Percentiles rank a stretch among this genome's conserved stretches.
Evolutionary conservation across 37 sponge, comb jelly and placozoan genomes (phyloP).

Genomic region (Amphimedon queenslandica): DNA sequence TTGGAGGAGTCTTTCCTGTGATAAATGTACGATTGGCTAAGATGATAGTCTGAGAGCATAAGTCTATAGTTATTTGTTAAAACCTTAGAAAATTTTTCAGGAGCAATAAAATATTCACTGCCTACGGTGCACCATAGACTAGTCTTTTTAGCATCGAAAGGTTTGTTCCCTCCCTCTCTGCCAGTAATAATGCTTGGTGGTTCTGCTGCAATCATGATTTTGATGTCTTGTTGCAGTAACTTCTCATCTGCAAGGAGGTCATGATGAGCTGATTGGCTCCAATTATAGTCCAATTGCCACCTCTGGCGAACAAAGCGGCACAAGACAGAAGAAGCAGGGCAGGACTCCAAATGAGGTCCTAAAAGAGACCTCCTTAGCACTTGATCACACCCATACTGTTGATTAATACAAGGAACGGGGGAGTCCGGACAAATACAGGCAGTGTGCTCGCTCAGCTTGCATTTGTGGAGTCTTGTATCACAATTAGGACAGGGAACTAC

Average conservation of each 20-base stretch:
- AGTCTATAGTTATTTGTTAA: too few species aligned
- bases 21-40: neutral
- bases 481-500: neutral
- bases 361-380: neutral
- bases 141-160: too few species aligned
- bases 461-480: neutral
- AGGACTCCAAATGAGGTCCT: neutral
- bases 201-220: neutral
- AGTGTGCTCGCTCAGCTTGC: neutral
- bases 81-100: too few species aligned
- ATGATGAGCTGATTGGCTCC: too few species aligned
- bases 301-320: neutral
- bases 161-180: too few species aligned
- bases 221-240: neutral
- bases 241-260: neutral
- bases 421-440: neutral
- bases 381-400: neutral
- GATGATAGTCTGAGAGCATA: too few species aligned
- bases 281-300: neutral
- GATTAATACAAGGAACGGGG: neutral
- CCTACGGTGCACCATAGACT: too few species aligned
- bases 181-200: neutral
- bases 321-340: neutral
- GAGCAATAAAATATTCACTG: too few species aligned
- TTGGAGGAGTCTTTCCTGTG: neutral